Percentiles rank a stretch among this genome's conserved stretches.
Evolutionary conservation across 2,113 vertebrate species (phyloP).

Genomic region (Psilopogon haemacephalus): DNA sequence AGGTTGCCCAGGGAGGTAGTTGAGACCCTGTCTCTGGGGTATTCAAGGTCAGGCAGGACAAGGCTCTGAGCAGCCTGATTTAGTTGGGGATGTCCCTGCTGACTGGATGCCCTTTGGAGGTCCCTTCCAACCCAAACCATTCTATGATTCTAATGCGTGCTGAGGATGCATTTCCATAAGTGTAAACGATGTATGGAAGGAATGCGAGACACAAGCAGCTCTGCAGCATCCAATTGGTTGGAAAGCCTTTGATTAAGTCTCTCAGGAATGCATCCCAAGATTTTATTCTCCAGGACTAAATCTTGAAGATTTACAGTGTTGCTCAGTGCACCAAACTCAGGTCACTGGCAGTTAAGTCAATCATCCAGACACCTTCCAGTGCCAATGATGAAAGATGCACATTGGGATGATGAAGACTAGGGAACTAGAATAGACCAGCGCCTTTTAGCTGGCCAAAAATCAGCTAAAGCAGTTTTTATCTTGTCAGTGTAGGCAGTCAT

Average conservation of each 20-base stretch:
- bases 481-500: not conserved
- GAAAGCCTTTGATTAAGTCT: not conserved
- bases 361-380: not conserved
- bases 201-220: not conserved
- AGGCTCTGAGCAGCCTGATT: too few relatives aligned
- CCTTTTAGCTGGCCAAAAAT: not conserved
- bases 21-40: too few relatives aligned
- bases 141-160: not conserved
- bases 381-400: not conserved
- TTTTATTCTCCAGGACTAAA: not conserved
- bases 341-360: not conserved
- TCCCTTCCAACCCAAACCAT: too few relatives aligned
- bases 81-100: too few relatives aligned
- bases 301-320: not conserved
- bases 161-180: not conserved
- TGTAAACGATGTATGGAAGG: not conserved
- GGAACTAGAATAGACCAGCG: not conserved
- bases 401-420: not conserved
- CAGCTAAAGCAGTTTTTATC: not conserved
- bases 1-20: too few relatives aligned
- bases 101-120: too few relatives aligned
- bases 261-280: not conserved
- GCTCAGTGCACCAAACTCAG: not conserved
- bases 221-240: not conserved
- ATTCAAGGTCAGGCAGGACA: too few relatives aligned